Evolutionary conservation across 2,113 vertebrate genomes (phyloP).

Genomic region (Ammodytes marinus): DNA sequence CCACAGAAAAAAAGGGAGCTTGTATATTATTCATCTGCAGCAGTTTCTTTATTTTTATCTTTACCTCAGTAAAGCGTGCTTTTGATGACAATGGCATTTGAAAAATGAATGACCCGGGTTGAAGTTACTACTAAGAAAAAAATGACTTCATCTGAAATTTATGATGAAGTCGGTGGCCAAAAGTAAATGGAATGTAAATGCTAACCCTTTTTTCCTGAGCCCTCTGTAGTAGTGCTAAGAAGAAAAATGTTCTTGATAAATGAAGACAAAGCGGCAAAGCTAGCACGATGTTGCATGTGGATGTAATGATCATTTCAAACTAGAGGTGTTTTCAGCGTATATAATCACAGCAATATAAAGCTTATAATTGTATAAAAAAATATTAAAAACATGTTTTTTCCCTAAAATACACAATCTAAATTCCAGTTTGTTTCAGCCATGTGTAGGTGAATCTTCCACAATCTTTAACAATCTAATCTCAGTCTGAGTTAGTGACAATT

Average conservation of each 20-base stretch:
- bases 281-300: conserved; percentile 61
- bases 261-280: conserved; percentile 67
- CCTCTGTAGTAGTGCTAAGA: conserved; percentile 57
- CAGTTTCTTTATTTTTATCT: conserved; percentile 28
- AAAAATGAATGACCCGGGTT: conserved; percentile 76
- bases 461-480: conserved; percentile 1
- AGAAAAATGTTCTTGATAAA: conserved; percentile 70
- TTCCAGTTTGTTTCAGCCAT: background rate
- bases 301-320: conserved; percentile 66
- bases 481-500: conserved; percentile 26
- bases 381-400: background rate
- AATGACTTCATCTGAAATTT: conserved; percentile 75
- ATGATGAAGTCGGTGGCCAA: conserved; percentile 68
- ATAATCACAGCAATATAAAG: conserved; percentile 42
- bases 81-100: conserved; percentile 74
- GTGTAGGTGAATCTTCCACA: conserved; percentile 18
- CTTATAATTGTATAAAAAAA: conserved; percentile 39
- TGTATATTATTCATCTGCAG: conserved; percentile 75
- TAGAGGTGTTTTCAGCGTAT: conserved; percentile 51
- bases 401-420: conserved; percentile 15
- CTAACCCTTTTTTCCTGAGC: conserved; percentile 66
- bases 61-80: conserved; percentile 57
- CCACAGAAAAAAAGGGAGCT: conserved; percentile 49
- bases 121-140: conserved; percentile 70
- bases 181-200: conserved; percentile 74